Base-by-base conservation (phyloP, 1,140 invertebrate genomes). In the Augochlora pura region DNA sequence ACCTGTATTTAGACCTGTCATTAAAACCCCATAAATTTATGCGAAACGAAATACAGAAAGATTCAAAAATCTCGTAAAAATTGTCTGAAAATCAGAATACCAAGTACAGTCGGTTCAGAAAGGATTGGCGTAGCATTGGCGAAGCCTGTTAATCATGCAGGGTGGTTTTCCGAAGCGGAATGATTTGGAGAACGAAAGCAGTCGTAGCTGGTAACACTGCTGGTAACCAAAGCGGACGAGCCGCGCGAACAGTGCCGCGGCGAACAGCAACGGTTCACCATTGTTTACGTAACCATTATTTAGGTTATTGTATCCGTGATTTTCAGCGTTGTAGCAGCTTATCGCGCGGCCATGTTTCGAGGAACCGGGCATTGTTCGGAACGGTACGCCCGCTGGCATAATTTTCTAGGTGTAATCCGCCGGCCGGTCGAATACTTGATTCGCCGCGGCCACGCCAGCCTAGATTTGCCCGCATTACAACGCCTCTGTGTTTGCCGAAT, bases 261-360 rank as follows among this genome's bases (percentile, higher is more conserved):
- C 66, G n/a, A 38, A 27, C 42, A 62, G 27, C 64, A 46, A 23
- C n/a, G 52, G 38, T 49, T 18, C 14, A 14, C 54, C 46, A 69
- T 71, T 71, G 67, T 77, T 71, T 77, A 63, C 12, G 42, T 63
- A 71, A 77, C 59, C 12, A 77, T 71, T 77, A 71, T 71, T 77
- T 71, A 69, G 67, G 67, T 71, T 77, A 71, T 71, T 71, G 59
- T n/a, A 71, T 49, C 57, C 38, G 52, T 46, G 67, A 63, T 77
- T 77, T 77, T 77, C 59, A 32, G n/a, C 46, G 68, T 77, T 70
- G n/a, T 62, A 77, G 75, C 67, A 27, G 68, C 67, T 76, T 77
- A 77, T 77, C 59, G 32, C 32, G 16, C 16, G 59, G 1, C n/a
- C 59, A 46, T 77, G 75, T 71, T 71, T 38, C 46, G 27, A 62